Evolutionary conservation across 2,888 invertebrate species (phyloP), one percentile per base, ranked within the genome.

Genomic region (Deroplatys truncata): DNA sequence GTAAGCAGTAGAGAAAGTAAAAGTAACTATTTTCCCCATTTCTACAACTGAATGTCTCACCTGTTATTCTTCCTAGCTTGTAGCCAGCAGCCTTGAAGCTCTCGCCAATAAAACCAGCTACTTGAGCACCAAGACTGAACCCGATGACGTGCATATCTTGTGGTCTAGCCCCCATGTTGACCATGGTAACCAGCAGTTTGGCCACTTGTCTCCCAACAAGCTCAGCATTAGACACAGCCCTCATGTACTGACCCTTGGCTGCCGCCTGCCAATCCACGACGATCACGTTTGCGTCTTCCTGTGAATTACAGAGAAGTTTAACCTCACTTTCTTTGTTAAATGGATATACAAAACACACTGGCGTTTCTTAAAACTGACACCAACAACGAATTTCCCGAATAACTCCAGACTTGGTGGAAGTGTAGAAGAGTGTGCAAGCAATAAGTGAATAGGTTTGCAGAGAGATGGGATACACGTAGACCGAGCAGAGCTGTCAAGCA

Each of bases 111-210:
- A 94, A 95, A 1, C 95, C 95, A 9, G 95, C 95, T 0, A 95
- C 94, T 91, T 95, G 95, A 9, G 95, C 95, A 1, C 95, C 95
- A 2, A 95, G 92, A 88, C 95, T 95, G 92, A 95, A 95, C 15
- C 95, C 95, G 35, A 95, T 93, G 28, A 95, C 91, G 92, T 95
- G 95, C 7, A 95, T 94, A 7, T 93, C 91, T 35, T 92, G 92
- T 0, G 94, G 93, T 85, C 93, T 92, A 9, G 94, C 92, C 0
- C 95, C 95, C 49, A 93, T 91, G 29, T 93, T 92, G 8, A 95
- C 93, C 91, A 94, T 93, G 89, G 94, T 93, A 28, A 94, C 91
- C 4, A 95, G 92, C 28, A 95, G 92, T 16, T 95, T 93, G 1
- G 95, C 95, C 86, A 95, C 92, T 92, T 95, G 94, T 83, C 95